A percentile compares a stretch with the other conserved stretches of the same genome.
These are phyloP conservation scores for Enteromius trimaculatus DNA, from an alignment of 2,797 vertebrate genomes.

Conservation along the genomic window DNA sequence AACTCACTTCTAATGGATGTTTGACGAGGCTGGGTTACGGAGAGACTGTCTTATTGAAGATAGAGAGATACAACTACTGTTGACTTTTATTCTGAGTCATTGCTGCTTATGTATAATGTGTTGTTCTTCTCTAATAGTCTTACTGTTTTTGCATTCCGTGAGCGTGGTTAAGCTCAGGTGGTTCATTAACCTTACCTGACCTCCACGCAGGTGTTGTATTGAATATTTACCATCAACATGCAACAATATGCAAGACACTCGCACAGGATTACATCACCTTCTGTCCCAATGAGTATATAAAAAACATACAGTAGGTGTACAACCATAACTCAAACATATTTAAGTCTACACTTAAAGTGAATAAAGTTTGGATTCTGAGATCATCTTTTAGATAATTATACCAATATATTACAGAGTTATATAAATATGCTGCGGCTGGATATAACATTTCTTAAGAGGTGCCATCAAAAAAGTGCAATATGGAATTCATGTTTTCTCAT, in stretches of 20 bases:
- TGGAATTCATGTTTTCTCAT: not conserved
- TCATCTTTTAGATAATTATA: not conserved
- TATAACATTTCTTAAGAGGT: not conserved
- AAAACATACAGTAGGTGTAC: not conserved
- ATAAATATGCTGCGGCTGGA: not conserved
- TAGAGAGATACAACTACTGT: not conserved
- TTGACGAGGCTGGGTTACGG: not conserved
- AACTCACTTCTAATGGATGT: not conserved
- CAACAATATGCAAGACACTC: not conserved
- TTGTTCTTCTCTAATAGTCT: not conserved
- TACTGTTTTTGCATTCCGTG: not conserved
- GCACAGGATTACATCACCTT: slow-evolving; percentile 23
- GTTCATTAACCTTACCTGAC: slow-evolving; percentile 23
- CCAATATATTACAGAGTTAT: not conserved
- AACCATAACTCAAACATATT: not conserved
- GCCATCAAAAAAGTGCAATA: not conserved
- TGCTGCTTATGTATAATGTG: not conserved
- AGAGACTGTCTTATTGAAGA: not conserved
- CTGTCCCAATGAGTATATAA: not conserved
- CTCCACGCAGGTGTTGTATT: not conserved
- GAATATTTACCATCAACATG: slow-evolving; percentile 17
- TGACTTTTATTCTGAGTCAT: slow-evolving; percentile 16
- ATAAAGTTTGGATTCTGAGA: not conserved
- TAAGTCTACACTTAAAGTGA: not conserved
- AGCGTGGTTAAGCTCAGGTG: not conserved